A percentile compares a stretch with the other conserved stretches of the same genome.
Conservation (phyloP, 2,888 invertebrate genomes). For the Mystacides longicornis region DNA sequence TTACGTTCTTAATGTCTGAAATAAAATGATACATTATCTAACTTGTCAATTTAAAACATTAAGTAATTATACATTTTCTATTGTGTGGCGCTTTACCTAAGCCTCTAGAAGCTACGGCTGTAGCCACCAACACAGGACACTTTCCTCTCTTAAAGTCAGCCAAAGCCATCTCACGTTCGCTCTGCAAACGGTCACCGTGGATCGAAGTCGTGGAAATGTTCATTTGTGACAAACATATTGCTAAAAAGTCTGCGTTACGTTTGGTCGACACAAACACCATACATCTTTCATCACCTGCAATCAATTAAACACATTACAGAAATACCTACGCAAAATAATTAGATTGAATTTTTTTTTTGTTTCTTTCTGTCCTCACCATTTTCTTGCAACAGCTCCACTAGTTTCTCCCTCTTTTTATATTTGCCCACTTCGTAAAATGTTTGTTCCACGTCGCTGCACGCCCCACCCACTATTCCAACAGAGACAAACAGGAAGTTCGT, state of each 20-base stretch:
- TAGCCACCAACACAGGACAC: constrained; percentile 82
- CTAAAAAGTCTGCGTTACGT: constrained; percentile 83
- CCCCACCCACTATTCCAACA: constrained; percentile 89
- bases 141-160: constrained; percentile 75
- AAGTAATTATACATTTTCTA: background rate
- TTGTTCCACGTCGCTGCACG: constrained; percentile 86
- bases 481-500: constrained; percentile 78
- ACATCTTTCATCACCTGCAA: constrained; percentile 41
- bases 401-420: constrained; percentile 65
- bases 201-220: constrained; percentile 90
- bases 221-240: constrained; percentile 65
- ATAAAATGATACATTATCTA: constrained; percentile 4
- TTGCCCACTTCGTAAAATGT: constrained; percentile 60
- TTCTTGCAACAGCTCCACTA: constrained; percentile 60
- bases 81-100: too few species aligned
- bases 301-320: constrained; percentile 5
- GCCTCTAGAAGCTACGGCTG: constrained; percentile 91
- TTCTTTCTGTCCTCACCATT: constrained; percentile 35
- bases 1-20: constrained; percentile 75
- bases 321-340: constrained; percentile 11
- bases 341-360: background rate
- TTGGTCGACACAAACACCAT: constrained; percentile 91
- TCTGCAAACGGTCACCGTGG: constrained; percentile 94
- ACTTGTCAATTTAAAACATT: background rate
- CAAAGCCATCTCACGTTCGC: constrained; percentile 92